Conservation (phyloP, 1,140 invertebrate species). For the Pseudobourletiella spinata region DNA sequence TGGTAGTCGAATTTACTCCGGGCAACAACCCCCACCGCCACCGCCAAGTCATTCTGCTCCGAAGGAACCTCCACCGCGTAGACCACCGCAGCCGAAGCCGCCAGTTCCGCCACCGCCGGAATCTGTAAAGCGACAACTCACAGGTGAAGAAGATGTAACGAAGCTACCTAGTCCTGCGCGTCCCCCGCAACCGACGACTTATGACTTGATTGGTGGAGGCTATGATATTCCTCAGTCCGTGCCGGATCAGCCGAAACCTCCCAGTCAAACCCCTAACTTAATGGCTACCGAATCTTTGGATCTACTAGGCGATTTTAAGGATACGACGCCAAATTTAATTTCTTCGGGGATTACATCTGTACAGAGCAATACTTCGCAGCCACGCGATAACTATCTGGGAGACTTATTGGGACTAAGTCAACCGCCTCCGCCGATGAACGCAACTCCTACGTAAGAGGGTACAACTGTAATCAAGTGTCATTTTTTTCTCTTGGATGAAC, state of each 20-base stretch:
- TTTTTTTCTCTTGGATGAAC: too few relatives aligned
- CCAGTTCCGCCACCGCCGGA: constrained; percentile 19
- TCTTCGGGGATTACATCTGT: neutral
- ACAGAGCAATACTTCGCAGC: too few relatives aligned
- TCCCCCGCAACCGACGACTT: too few relatives aligned
- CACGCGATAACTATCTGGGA: neutral
- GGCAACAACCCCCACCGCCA: constrained; percentile 4
- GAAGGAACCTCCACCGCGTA: constrained; percentile 4
- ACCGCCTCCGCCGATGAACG: too few relatives aligned
- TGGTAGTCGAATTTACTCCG: constrained; percentile 11
- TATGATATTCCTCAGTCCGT: neutral
- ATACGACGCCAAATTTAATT: neutral
- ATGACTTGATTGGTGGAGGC: neutral
- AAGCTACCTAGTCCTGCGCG: too few relatives aligned
- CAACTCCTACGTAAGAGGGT: too few relatives aligned
- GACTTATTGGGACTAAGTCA: constrained; percentile 1
- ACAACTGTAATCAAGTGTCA: too few relatives aligned
- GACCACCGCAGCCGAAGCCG: constrained; percentile 18
- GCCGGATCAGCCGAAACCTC: neutral
- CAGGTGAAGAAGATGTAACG: neutral
- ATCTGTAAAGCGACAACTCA: neutral
- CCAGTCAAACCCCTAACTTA: neutral
- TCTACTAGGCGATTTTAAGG: neutral
- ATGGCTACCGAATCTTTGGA: neutral
- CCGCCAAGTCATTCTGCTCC: too few relatives aligned